Conservation (phyloP, 92 coral and sea anemone genomes). For the Epizoanthus scotinus region DNA sequence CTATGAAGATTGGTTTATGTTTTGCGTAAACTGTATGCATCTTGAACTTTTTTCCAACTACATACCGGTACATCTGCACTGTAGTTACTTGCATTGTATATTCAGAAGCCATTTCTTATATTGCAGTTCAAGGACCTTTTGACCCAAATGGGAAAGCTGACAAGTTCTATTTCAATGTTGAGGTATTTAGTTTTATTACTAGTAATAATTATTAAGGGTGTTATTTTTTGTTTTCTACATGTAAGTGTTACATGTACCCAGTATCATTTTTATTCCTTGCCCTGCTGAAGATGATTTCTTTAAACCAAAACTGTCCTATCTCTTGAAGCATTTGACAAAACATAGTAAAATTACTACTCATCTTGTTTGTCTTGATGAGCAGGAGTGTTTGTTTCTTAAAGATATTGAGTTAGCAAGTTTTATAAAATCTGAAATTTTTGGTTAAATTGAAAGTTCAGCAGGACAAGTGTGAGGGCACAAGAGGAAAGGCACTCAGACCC, state of each 20-base stretch:
- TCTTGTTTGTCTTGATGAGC: no score
- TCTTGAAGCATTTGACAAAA: no score
- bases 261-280: no score
- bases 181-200: conserved; percentile 54
- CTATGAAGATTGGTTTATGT: no score
- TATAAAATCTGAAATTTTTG: no score
- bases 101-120: neutral
- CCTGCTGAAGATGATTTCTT: no score
- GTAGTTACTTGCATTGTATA: neutral
- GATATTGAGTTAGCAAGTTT: neutral
- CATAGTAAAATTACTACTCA: no score
- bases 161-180: conserved; percentile 90
- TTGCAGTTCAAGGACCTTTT: conserved; percentile 94
- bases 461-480: no score
- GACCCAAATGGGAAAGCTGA: conserved; percentile 96
- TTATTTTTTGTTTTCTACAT: neutral
- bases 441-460: no score
- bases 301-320: neutral
- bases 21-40: neutral
- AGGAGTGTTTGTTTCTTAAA: no score
- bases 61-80: neutral
- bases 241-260: no score
- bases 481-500: no score
- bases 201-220: neutral
- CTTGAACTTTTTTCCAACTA: neutral